Percentiles rank a stretch among this genome's conserved stretches.
These are phyloP conservation scores for Heliangelus exortis DNA, from an alignment of 2,797 vertebrate species.

Conservation along the genomic window DNA sequence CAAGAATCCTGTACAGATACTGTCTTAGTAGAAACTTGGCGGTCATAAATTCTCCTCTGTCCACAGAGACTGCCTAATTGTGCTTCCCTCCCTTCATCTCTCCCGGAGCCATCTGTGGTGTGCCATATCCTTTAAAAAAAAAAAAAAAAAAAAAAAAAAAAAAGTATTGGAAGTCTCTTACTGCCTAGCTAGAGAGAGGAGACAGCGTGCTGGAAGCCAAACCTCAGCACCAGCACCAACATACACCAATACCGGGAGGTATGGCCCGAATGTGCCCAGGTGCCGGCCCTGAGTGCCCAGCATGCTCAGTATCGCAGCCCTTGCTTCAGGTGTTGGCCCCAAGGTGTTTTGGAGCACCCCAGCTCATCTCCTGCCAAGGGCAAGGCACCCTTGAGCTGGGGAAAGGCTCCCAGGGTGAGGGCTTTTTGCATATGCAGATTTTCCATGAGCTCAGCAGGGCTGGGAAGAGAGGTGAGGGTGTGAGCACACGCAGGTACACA, in stretches of 20 bases:
- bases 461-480: background rate
- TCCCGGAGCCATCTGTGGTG: fast-evolving
- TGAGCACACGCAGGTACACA: fast-evolving
- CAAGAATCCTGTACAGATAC: background rate
- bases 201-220: background rate
- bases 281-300: background rate
- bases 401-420: background rate
- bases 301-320: fast-evolving
- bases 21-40: background rate
- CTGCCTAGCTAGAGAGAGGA: background rate
- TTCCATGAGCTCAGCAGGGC: background rate
- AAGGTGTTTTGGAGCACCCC: background rate
- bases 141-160: no score
- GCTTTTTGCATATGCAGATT: background rate
- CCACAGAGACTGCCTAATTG: background rate
- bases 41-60: background rate
- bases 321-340: background rate
- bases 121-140: background rate
- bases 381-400: background rate
- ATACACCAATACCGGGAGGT: background rate
- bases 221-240: fast-evolving
- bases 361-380: background rate
- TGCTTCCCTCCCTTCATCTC: background rate
- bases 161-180: background rate
- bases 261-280: fast-evolving